A percentile compares a stretch with the other conserved stretches of the same genome.
phyloP scores from a whole-genome alignment of 1,140 invertebrate genomes.

The Tyrophagus putrescentiae region DNA sequence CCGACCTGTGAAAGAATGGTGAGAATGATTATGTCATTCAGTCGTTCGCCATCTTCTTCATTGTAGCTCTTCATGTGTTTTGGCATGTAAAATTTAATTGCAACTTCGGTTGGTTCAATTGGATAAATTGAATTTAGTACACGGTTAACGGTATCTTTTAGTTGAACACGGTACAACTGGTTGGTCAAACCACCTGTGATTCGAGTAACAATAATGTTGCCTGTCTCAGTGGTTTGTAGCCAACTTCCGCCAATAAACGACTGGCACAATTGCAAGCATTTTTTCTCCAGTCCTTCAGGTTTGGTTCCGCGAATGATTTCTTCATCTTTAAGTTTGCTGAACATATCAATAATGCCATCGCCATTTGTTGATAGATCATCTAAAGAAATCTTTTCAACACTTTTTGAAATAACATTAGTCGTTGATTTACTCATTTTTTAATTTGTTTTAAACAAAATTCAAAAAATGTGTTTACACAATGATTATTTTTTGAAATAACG shows the following conservation, averaged over 20 bases:
- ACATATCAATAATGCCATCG: too few species aligned
- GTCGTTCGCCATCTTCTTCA: not conserved
- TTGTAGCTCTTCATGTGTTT: not conserved
- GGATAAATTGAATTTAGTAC: not conserved
- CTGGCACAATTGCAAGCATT: not conserved
- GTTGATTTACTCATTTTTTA: too few species aligned
- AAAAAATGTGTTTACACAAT: too few species aligned
- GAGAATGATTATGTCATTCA: not conserved
- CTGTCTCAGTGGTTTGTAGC: not conserved
- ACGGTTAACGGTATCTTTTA: not conserved
- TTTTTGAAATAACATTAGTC: too few species aligned
- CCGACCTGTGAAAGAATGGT: conserved; percentile 1
- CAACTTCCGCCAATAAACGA: not conserved
- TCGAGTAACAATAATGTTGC: not conserved
- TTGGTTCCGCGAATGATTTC: not conserved
- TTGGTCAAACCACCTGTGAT: conserved; percentile 13
- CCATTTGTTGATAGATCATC: too few species aligned
- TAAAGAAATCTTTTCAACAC: too few species aligned
- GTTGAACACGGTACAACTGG: not conserved
- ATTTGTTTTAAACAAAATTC: too few species aligned
- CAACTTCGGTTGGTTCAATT: conserved; percentile 3
- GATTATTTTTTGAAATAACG: too few species aligned
- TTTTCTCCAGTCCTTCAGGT: not conserved
- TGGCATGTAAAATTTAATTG: not conserved
- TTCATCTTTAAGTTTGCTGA: too few species aligned